Conservation (phyloP, 2,113 vertebrate genomes). For the Cyanoderma ruficeps region DNA sequence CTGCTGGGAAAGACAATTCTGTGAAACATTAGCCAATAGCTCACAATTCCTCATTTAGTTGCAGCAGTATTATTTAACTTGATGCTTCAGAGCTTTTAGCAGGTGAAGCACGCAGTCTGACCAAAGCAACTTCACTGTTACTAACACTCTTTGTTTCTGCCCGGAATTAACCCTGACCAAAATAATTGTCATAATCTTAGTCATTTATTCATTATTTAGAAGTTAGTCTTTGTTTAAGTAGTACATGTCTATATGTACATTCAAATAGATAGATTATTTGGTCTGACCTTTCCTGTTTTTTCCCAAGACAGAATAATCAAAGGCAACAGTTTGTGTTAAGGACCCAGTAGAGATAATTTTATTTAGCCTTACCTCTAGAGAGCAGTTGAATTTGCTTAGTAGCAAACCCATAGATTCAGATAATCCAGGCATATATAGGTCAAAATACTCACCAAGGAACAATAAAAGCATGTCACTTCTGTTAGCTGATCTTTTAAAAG, state of each 20-base stretch:
- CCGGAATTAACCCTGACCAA: background rate
- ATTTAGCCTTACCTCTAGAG: background rate
- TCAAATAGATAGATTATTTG: background rate
- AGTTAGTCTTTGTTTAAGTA: background rate
- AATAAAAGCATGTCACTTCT: background rate
- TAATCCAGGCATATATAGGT: background rate
- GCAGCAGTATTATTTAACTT: background rate
- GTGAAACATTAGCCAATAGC: background rate
- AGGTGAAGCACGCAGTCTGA: background rate
- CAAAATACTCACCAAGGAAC: constrained; percentile 5
- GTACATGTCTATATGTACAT: background rate
- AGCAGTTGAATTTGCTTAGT: background rate
- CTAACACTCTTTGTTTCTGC: background rate
- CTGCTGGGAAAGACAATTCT: background rate
- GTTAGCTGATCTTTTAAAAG: background rate
- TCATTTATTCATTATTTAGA: background rate
- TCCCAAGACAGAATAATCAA: background rate
- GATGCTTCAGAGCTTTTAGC: background rate
- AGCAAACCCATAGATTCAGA: background rate
- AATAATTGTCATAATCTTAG: background rate
- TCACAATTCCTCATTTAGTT: background rate
- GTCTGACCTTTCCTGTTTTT: background rate
- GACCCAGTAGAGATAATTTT: background rate
- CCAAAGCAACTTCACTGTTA: background rate
- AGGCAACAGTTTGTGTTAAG: background rate